phyloP scores from a whole-genome alignment of 2,113 vertebrate species.

The Anhinga anhinga region DNA sequence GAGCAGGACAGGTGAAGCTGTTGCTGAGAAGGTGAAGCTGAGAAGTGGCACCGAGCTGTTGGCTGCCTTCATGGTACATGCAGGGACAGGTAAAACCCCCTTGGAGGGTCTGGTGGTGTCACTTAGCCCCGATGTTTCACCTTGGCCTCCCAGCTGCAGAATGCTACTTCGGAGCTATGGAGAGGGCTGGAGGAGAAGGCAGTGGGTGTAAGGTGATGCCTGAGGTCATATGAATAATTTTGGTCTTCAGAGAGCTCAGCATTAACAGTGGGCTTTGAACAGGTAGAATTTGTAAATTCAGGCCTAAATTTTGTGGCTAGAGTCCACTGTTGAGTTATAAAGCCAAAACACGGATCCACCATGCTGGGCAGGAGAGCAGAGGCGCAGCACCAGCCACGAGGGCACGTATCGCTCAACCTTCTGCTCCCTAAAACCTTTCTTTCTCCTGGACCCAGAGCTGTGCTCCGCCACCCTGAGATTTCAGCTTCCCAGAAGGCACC shows the following conservation, averaged over 20 bases:
- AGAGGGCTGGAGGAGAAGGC: neutral
- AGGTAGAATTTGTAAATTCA: neutral
- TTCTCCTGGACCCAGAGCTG: neutral
- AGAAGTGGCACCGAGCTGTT: neutral
- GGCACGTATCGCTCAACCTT: accelerated
- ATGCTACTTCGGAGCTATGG: neutral
- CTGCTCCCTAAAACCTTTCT: neutral
- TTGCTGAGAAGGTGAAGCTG: neutral
- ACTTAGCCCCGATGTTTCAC: neutral
- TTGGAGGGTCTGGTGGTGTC: neutral
- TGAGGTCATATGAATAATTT: neutral
- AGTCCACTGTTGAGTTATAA: neutral
- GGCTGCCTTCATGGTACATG: neutral
- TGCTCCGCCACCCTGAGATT: neutral
- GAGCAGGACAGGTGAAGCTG: neutral
- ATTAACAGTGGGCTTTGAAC: neutral
- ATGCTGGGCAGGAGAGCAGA: neutral
- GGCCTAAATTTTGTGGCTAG: neutral
- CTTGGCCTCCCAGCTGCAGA: too few relatives aligned
- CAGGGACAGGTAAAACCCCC: neutral
- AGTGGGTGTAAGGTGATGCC: neutral
- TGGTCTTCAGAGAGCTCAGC: neutral
- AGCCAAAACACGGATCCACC: neutral
- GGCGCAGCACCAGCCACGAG: neutral
- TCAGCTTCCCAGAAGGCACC: neutral